Evolutionary conservation across 2,888 invertebrate species (phyloP), one percentile per base, ranked within the genome.

Genomic region (Crepidodera aurea): DNA sequence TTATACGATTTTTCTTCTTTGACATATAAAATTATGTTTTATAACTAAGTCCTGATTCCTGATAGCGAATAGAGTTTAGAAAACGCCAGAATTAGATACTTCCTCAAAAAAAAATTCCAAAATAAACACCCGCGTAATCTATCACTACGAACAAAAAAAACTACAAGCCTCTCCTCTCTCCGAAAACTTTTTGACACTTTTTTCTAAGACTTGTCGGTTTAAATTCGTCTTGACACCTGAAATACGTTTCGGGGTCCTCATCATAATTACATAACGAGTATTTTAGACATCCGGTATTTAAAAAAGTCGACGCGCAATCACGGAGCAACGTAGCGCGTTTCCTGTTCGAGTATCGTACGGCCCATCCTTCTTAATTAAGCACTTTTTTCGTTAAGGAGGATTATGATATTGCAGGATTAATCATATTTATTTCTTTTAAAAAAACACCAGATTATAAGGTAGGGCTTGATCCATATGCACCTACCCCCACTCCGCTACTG

Each of bases 221-320:
- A 34, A 48, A 55, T 67, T 64, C 44, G 62, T 56, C 51, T 42
- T 60, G 69, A 65, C 69, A 71, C 69, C 68, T 69, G 68, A 69
- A 27, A 61, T 66, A 64, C 60, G 64, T 46, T 44, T 19, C 50
- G 60, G 56, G 61, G 13, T 22, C 48, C 22, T 59, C 64, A 60
- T 66, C 59, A 63, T 69, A 71, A 71, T 71, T 69, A 71, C 59
- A 64, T 51, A 63, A 59, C 54, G 50, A 61, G 63, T 62, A 63
- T 60, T 61, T 65, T 60, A 25, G 66, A 68, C 69, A 67, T 71
- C 71, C 71, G 69, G 71, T 51, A 60, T 63, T 63, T 57, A 25
- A 57, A 48, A 62, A 62, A 53, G 54, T 58, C 51, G 42, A 55
- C 60, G 48, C 60, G 55, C 57, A 60, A 62, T 65, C 65, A 58